These are phyloP conservation scores for Brachypalpus laphriformis DNA, from an alignment of 2,888 invertebrate genomes.

Conservation along the genomic window DNA sequence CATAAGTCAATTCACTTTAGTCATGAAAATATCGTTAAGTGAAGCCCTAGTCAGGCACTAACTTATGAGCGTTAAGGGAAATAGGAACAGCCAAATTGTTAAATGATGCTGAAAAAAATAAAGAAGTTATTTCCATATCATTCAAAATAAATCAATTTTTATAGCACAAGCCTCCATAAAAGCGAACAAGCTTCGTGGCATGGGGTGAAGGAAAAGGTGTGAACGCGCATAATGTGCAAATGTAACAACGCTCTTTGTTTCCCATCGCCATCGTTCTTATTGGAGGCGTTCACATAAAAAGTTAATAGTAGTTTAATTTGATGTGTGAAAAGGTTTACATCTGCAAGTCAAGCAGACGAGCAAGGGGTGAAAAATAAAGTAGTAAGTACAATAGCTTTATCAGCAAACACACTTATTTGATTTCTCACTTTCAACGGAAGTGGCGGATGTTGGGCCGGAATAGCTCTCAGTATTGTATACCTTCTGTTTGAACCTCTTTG, in stretches of 20 bases:
- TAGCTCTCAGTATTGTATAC: not conserved
- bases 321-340: not conserved
- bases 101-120: constrained; percentile 33
- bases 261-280: not conserved
- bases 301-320: constrained; percentile 2
- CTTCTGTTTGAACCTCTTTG: not conserved
- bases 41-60: not conserved
- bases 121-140: constrained; percentile 26
- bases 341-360: not conserved
- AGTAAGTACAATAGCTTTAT: not conserved
- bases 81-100: constrained; percentile 22
- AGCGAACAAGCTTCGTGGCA: not conserved
- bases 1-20: not conserved
- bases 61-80: not conserved
- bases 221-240: not conserved
- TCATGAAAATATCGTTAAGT: not conserved
- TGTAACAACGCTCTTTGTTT: not conserved
- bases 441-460: not conserved
- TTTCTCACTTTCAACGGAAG: not conserved
- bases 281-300: not conserved
- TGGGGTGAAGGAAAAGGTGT: not conserved
- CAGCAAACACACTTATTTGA: not conserved
- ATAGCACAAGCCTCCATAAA: not conserved
- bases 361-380: not conserved
- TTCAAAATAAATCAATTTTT: constrained; percentile 45